Evolutionary conservation across 2,113 vertebrate genomes (phyloP).

Genomic region (Scolopax mira): DNA sequence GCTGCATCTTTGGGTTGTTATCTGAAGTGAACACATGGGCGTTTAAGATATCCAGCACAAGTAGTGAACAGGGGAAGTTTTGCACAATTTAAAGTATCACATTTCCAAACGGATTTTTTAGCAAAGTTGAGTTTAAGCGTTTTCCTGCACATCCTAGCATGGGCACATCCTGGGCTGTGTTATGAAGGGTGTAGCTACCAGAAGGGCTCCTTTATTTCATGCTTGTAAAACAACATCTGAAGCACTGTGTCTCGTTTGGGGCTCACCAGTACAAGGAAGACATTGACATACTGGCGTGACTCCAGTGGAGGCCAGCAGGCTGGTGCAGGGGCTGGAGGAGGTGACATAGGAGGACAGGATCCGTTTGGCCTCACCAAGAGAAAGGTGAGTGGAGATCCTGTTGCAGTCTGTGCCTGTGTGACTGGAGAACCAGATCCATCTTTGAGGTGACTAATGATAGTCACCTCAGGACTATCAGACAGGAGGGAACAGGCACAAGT

Average conservation of each 20-base stretch:
- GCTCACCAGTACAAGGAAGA: background rate
- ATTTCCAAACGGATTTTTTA: background rate
- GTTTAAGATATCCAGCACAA: background rate
- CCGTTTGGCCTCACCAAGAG: rapidly evolving
- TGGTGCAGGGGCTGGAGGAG: background rate
- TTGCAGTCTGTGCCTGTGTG: rapidly evolving
- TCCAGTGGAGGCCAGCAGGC: background rate
- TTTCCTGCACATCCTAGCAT: rapidly evolving
- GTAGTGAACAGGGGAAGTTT: background rate
- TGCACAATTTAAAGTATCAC: background rate
- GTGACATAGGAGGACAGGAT: background rate
- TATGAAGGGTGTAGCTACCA: background rate
- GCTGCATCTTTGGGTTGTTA: background rate
- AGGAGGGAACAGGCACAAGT: background rate
- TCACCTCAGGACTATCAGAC: no score
- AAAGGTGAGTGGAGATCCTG: background rate
- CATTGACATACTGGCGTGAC: background rate
- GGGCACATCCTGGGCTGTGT: background rate
- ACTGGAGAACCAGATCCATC: background rate
- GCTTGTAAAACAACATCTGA: rapidly evolving
- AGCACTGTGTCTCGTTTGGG: background rate
- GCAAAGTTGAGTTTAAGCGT: background rate
- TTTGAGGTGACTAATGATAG: background rate
- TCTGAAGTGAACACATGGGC: background rate
- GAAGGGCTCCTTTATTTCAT: background rate